Evolutionary conservation across 2,797 vertebrate genomes (phyloP).

Genomic region (Enteromius afrohamiltoni): DNA sequence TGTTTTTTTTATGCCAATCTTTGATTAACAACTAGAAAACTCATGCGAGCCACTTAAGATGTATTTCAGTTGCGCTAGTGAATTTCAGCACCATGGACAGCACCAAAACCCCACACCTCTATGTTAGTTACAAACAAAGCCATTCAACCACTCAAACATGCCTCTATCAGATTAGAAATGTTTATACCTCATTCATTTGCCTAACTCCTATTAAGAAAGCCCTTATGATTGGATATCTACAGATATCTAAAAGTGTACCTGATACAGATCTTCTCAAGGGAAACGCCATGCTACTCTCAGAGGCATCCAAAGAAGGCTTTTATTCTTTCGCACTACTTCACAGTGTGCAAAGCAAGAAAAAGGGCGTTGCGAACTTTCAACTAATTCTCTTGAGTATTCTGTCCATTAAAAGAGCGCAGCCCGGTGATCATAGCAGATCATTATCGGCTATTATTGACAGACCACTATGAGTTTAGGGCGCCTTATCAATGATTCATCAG

Average conservation of each 20-base stretch:
- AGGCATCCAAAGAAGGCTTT: constrained; percentile 68
- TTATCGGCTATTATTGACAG: constrained; percentile 95
- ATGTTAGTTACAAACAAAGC: neutral
- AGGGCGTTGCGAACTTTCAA: constrained; percentile 86
- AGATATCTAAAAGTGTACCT: constrained; percentile 82
- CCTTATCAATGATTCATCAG: constrained; percentile 96
- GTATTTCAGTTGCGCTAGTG: neutral
- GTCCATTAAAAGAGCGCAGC: constrained; percentile 87
- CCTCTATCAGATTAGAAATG: neutral
- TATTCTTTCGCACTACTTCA: constrained; percentile 66
- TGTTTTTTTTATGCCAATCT: neutral
- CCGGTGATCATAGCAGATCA: constrained; percentile 93
- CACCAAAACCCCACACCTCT: neutral
- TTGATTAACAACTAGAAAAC: constrained; percentile 6
- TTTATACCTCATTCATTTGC: neutral
- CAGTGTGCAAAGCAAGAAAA: constrained; percentile 65
- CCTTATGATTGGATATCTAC: constrained; percentile 8
- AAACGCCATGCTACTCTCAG: constrained; percentile 87
- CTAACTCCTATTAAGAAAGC: neutral
- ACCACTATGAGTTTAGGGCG: constrained; percentile 92
- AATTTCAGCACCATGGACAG: constrained; percentile 69
- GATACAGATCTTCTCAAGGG: constrained; percentile 92
- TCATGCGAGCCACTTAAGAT: neutral
- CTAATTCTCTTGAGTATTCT: constrained; percentile 90
- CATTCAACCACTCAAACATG: constrained; percentile 1